Conservation (phyloP, 2,113 vertebrate genomes). For the Pampusana beccarii region DNA sequence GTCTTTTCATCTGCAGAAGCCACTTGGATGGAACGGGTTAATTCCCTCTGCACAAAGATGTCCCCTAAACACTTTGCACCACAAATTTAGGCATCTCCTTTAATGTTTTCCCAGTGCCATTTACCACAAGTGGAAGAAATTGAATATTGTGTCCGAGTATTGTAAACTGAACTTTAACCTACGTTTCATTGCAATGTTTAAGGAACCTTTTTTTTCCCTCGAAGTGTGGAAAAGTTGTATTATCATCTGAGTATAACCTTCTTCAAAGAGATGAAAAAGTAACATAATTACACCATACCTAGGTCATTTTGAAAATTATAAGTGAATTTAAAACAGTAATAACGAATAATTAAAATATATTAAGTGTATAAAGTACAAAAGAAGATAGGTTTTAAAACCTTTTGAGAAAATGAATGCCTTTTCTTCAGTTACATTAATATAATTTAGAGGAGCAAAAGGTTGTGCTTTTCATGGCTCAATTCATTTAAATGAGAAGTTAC, state of each 20-base stretch:
- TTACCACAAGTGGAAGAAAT: neutral
- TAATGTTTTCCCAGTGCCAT: neutral
- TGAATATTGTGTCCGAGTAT: neutral
- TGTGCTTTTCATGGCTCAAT: neutral
- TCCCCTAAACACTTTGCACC: neutral
- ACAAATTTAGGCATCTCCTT: neutral
- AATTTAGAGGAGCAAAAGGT: neutral
- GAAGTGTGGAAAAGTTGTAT: neutral
- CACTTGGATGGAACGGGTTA: neutral
- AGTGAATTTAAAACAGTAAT: neutral
- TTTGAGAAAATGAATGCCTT: neutral
- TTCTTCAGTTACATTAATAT: neutral
- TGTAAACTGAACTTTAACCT: neutral
- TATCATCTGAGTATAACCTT: neutral
- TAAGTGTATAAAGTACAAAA: neutral
- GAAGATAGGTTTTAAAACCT: neutral
- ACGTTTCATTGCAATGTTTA: neutral
- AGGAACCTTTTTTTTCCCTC: neutral
- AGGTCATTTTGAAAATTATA: neutral
- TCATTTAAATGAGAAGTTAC: neutral
- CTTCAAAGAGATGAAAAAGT: neutral
- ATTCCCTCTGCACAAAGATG: neutral
- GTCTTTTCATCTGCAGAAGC: neutral
- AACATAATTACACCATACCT: neutral
- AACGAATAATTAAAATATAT: neutral